Percentiles rank a stretch among this genome's conserved stretches.
phyloP scores from a whole-genome alignment of 2,797 vertebrate species.

The Ctenosaura bakeri region DNA sequence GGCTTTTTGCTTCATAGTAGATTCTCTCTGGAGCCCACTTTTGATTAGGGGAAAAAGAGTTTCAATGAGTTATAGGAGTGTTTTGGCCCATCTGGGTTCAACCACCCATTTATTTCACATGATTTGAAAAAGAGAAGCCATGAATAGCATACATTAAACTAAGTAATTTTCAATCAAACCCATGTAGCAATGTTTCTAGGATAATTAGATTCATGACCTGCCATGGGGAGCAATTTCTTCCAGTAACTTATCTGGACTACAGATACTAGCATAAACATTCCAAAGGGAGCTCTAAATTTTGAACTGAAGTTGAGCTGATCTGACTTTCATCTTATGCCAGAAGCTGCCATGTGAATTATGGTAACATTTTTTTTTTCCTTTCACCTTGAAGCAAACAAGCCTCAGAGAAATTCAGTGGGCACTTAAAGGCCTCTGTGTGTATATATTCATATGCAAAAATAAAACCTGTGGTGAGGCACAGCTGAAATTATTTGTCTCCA shows the following conservation, averaged over 20 bases:
- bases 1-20: neutral
- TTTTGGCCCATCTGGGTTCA: rapidly evolving
- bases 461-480: conserved; percentile 33
- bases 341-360: conserved; percentile 62
- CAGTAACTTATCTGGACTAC: conserved; percentile 66
- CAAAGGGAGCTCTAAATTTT: conserved; percentile 71
- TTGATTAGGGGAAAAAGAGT: neutral
- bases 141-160: neutral
- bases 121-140: conserved; percentile 24
- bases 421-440: conserved; percentile 46
- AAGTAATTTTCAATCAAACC: conserved; percentile 54
- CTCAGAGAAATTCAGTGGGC: conserved; percentile 54
- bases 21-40: neutral
- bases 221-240: conserved; percentile 64
- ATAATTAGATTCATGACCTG: conserved; percentile 68
- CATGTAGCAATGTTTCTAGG: conserved; percentile 54
- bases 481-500: conserved; percentile 12
- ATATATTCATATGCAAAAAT: conserved; percentile 40
- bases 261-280: conserved; percentile 68
- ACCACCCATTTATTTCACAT: neutral
- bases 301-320: conserved; percentile 71
- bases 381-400: conserved; percentile 67
- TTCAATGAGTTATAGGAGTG: conserved; percentile 18
- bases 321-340: conserved; percentile 65
- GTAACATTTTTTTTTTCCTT: conserved; percentile 56